phyloP scores from a whole-genome alignment of 2,113 vertebrate genomes.

The Bungarus multicinctus region DNA sequence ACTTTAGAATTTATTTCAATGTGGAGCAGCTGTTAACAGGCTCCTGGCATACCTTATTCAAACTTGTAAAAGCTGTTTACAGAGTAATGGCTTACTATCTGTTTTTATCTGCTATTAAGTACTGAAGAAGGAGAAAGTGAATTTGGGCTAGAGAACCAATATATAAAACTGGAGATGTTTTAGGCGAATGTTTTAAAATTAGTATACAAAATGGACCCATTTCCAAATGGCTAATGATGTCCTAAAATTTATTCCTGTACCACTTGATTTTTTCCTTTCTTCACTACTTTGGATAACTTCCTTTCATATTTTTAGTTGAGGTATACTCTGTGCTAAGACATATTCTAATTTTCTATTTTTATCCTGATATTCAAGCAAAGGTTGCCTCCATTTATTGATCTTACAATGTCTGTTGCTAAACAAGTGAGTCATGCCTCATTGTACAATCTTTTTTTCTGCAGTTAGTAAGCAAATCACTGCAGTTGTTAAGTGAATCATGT shows the following conservation, averaged over 20 bases:
- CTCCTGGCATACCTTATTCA: not conserved
- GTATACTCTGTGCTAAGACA: not conserved
- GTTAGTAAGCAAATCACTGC: too few relatives aligned
- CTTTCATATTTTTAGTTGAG: not conserved
- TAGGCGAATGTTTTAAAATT: not conserved
- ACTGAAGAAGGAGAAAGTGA: not conserved
- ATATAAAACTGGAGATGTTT: not conserved
- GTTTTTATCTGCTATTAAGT: not conserved
- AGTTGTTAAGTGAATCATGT: not conserved
- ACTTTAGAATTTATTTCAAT: slow-evolving; percentile 3
- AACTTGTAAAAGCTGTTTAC: not conserved
- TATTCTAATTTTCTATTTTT: not conserved
- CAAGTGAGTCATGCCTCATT: too few relatives aligned
- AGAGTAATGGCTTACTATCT: not conserved
- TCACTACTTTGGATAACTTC: not conserved
- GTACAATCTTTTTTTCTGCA: too few relatives aligned
- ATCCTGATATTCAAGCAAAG: not conserved
- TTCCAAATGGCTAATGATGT: not conserved
- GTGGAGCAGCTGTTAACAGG: not conserved
- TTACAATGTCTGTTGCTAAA: not conserved
- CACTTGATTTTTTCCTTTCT: not conserved
- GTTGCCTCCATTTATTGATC: not conserved
- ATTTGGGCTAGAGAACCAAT: not conserved
- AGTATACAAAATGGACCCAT: not conserved
- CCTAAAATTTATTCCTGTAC: not conserved